A percentile compares a stretch with the other conserved stretches of the same genome.
These are phyloP conservation scores for Cynoglossus semilaevis DNA, from an alignment of 2,113 vertebrate species.

Conservation along the genomic window DNA sequence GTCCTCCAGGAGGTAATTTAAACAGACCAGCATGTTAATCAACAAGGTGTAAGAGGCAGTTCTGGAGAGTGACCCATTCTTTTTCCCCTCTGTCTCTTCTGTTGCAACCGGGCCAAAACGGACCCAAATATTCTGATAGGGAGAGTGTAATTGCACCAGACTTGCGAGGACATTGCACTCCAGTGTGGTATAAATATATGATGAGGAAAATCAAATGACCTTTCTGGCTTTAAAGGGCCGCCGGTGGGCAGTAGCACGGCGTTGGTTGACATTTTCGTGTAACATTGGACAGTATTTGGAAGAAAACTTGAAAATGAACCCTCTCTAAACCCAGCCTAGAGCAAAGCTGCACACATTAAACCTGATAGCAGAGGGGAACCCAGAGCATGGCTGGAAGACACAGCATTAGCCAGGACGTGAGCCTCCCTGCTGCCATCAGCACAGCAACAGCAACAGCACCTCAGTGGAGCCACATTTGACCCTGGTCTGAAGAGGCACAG, in stretches of 20 bases:
- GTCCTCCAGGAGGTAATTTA: conserved; percentile 74
- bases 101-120: conserved; percentile 47
- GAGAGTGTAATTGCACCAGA: conserved; percentile 30
- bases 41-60: conserved; percentile 62
- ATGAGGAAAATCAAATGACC: conserved; percentile 27
- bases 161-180: conserved; percentile 47
- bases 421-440: conserved; percentile 38
- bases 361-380: conserved; percentile 1
- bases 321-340: background rate
- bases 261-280: conserved; percentile 1
- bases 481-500: conserved; percentile 24
- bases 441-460: conserved; percentile 40
- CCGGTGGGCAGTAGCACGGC: background rate
- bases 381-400: background rate
- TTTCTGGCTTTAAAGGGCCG: conserved; percentile 10
- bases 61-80: conserved; percentile 52
- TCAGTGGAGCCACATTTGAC: conserved; percentile 54
- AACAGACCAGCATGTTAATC: conserved; percentile 75
- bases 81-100: conserved; percentile 13
- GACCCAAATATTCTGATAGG: conserved; percentile 38
- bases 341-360: background rate
- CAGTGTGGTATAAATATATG: conserved; percentile 23
- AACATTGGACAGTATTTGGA: conserved; percentile 1
- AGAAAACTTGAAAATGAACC: conserved; percentile 1
- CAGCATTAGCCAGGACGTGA: conserved; percentile 1